These are phyloP conservation scores for Argentina silus DNA, from an alignment of 2,797 vertebrate species.

Conservation along the genomic window DNA sequence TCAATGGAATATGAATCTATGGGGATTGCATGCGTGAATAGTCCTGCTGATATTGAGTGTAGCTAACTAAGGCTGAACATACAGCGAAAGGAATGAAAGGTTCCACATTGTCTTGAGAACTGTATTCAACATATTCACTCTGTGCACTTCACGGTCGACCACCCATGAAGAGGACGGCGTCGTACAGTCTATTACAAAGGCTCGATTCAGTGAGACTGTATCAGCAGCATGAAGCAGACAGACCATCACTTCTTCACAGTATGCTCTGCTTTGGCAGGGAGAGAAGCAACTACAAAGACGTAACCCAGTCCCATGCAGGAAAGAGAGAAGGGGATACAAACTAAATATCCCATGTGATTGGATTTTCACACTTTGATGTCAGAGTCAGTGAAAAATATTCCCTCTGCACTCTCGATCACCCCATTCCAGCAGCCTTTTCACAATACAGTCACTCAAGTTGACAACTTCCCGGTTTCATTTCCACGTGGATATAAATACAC, in stretches of 20 bases:
- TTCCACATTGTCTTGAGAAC: background rate
- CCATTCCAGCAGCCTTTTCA: slow-evolving; percentile 12
- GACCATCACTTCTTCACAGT: too few relatives aligned
- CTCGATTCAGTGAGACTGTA: background rate
- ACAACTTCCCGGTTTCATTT: slow-evolving; percentile 58
- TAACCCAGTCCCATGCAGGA: background rate
- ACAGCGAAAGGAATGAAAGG: background rate
- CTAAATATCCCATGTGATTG: background rate
- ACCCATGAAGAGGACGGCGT: background rate
- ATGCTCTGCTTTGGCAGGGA: too few relatives aligned
- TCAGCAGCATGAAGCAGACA: too few relatives aligned
- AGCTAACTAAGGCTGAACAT: too few relatives aligned
- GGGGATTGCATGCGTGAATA: background rate
- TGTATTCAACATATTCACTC: background rate
- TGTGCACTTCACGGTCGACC: background rate
- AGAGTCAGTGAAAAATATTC: slow-evolving; percentile 42
- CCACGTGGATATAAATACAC: slow-evolving; percentile 42
- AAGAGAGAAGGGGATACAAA: background rate
- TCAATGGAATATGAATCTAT: too few relatives aligned
- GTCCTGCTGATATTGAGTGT: background rate
- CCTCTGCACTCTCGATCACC: slow-evolving; percentile 37
- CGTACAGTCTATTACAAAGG: background rate
- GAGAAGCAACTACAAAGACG: too few relatives aligned
- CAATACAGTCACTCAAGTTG: slow-evolving; percentile 51
- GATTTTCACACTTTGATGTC: slow-evolving; percentile 42